A percentile compares a stretch with the other conserved stretches of the same genome.
Evolutionary conservation across 2,797 vertebrate genomes (phyloP).

Genomic region (Cetoscarus ocellatus): DNA sequence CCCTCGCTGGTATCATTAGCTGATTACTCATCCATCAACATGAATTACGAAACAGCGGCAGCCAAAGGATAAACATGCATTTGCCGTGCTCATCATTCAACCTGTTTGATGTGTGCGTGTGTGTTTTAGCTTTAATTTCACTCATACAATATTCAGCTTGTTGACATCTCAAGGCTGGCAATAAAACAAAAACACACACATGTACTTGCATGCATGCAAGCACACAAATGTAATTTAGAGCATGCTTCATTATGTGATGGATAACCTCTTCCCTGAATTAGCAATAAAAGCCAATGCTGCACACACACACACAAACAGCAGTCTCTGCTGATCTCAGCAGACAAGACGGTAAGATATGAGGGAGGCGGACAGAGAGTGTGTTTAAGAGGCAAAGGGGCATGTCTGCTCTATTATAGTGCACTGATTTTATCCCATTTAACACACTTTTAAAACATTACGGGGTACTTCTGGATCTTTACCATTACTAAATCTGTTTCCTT

Average conservation of each 20-base stretch:
- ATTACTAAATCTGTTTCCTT: no score
- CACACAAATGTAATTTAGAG: conserved; percentile 27
- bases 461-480: no score
- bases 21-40: conserved; percentile 71
- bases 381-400: background rate
- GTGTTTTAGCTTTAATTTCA: conserved; percentile 13
- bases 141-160: conserved; percentile 58
- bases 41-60: conserved; percentile 56
- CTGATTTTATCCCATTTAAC: no score
- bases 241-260: conserved; percentile 49
- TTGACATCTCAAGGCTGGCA: conserved; percentile 46
- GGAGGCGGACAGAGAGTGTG: background rate
- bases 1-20: conserved; percentile 17
- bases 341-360: background rate
- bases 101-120: conserved; percentile 12
- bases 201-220: background rate
- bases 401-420: background rate
- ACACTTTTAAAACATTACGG: no score
- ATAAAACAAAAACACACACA: conserved; percentile 30
- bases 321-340: conserved; percentile 16
- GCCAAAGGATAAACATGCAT: conserved; percentile 51
- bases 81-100: conserved; percentile 43
- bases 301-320: conserved; percentile 4
- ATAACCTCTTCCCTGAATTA: conserved; percentile 54
- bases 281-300: conserved; percentile 40